Evolutionary conservation across 1,140 invertebrate species (phyloP), one percentile per base, ranked within the genome.

Genomic region (Cyrtorhinus lividipennis): DNA sequence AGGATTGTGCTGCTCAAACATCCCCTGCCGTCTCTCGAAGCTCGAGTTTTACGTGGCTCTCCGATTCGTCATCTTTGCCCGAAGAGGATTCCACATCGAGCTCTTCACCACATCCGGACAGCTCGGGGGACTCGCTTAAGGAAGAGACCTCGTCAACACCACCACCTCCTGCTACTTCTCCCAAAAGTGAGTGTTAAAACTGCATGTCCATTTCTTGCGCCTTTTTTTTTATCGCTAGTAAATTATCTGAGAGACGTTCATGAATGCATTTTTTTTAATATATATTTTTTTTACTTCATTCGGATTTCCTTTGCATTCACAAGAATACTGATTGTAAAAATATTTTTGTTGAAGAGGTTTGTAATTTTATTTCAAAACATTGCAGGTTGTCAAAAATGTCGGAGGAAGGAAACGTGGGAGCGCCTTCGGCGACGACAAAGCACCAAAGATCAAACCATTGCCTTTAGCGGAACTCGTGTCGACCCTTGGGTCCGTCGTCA

Each of bases 381-480:
- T 77, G 72, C 70, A 59, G 61, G 70, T 69, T 45, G 67, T 64
- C 30, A 75, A 65, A 79, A 79, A 62, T 77, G 74, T 58, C 71
- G 76, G 20, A 74, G 76, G 18, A 79, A 80, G 67, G 78, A 80
- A 64, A 79, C 78, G 12, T 81, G 79, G 79, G 79, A 80, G 66
- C 72, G 76, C 24, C 73, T 80, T 45, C 73, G 77, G 12, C 72
- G 77, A 59, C 71, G 76, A 46, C 74, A 76, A 59, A 59, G 58
- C 58, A 30, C 24, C 15, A 59, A 59, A 59, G 24, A 60, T 63
- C 20, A 20, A 20, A 10, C 10, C 8, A 5, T 20, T 3, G 48
- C 48, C 15, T 72, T 72, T 23, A 73, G 73, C 45, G 66, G 68
- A 15, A 72, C 71, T 0, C 25, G 0, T 71, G 20, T 72, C 25